A percentile compares a stretch with the other conserved stretches of the same genome.
Conservation (phyloP, 2,113 vertebrate genomes). For the Dasyprocta punctata region DNA sequence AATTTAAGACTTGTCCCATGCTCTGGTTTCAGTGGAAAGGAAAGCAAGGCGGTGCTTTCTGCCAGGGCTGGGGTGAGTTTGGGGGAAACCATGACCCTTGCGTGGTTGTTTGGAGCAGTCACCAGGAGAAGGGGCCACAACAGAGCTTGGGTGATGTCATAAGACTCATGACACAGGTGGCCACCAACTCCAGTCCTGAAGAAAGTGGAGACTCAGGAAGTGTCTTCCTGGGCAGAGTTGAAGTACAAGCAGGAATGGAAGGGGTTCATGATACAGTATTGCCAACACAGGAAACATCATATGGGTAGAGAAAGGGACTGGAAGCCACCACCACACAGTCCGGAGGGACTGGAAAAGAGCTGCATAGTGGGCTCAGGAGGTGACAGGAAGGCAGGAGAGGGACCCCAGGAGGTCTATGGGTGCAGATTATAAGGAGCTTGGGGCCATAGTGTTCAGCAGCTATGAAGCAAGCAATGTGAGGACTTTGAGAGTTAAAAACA, state of each 20-base stretch:
- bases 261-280: not conserved
- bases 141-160: not conserved
- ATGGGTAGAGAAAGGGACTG: not conserved
- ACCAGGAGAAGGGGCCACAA: fast-evolving
- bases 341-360: no score
- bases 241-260: not conserved
- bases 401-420: fast-evolving
- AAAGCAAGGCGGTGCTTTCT: not conserved
- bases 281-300: no score
- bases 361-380: not conserved
- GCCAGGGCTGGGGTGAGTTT: no score
- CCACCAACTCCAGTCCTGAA: not conserved
- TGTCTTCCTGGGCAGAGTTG: not conserved
- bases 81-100: no score
- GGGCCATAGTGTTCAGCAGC: no score
- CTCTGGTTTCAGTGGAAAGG: not conserved
- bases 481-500: not conserved
- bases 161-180: not conserved
- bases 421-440: not conserved
- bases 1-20: not conserved
- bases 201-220: not conserved
- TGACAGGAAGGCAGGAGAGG: not conserved
- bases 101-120: not conserved
- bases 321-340: not conserved
- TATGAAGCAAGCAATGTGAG: not conserved